Evolutionary conservation across 2,888 invertebrate genomes (phyloP).

Genomic region (Luperina nickerlii): DNA sequence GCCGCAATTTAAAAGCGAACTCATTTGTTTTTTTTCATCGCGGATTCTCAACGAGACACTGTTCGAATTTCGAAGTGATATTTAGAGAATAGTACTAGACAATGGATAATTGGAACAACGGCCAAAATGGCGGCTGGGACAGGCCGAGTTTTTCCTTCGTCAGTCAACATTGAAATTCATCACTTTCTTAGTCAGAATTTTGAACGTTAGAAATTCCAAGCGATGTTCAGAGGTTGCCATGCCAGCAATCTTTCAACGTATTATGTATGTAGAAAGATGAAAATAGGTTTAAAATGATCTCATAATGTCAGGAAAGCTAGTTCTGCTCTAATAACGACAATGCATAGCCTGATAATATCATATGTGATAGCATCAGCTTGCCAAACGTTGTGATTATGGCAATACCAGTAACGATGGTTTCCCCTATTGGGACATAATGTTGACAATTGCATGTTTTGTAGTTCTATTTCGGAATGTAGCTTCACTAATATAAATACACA

Average conservation of each 20-base stretch:
- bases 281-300: conserved; percentile 12
- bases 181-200: background rate
- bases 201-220: background rate
- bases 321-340: conserved; percentile 30
- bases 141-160: background rate
- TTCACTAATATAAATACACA: background rate
- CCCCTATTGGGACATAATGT: background rate
- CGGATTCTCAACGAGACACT: background rate
- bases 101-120: background rate
- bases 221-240: background rate
- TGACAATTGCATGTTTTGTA: background rate
- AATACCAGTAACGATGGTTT: conserved; percentile 3
- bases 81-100: background rate
- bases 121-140: background rate
- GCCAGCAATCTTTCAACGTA: conserved; percentile 6
- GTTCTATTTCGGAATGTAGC: background rate
- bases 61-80: conserved; percentile 1
- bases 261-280: conserved; percentile 22
- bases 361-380: conserved; percentile 35
- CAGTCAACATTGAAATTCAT: background rate
- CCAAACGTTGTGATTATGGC: conserved; percentile 31
- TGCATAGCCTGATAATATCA: conserved; percentile 35
- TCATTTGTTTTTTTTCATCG: conserved; percentile 12
- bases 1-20: background rate
- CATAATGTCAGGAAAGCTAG: conserved; percentile 32